Evolutionary conservation across 1,140 invertebrate species (phyloP), one percentile per base, ranked within the genome.

Genomic region (Drosophila orosa): DNA sequence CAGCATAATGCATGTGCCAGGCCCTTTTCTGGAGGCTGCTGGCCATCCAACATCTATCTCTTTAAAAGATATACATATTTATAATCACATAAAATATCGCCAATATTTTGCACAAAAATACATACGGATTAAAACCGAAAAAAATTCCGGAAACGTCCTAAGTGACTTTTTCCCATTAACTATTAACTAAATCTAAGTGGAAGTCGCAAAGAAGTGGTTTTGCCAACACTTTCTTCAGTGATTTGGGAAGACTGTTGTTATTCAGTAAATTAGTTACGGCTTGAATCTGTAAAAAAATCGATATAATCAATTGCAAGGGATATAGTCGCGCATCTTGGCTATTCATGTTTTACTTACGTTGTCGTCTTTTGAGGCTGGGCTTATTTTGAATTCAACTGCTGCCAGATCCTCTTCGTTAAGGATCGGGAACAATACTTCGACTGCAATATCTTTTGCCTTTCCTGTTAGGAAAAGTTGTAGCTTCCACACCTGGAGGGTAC

Each of bases 131-230:
- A 54, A 22, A 33, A 54, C 17, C 8, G 17, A 22, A 54, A 54
- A 33, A 15, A 54, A 54, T 5, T 54, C 13, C 13, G 50, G 50
- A 54, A 15, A 54, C 19, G 13, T 3, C 13, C n/a, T 33, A 3
- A 33, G 50, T 9, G 50, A 15, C 17, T 54, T 33, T 33, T 54
- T 54, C 3, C 50, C 50, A 54, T 22, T 54, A 5, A 54, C 17
- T n/a, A n/a, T n/a, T n/a, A n/a, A n/a, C n/a, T n/a, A n/a, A n/a
- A 22, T 54, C 50, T 22, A 54, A 9, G 19, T 33, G 33, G 0
- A 54, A 54, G 29, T 54, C 50, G 29, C 50, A 54, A 22, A 54
- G 15, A 54, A 54, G 7, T 10, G 4, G 8, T n/a, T 54, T 29
- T n/a, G 29, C 29, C 50, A 33, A 33, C 4, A 54, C 50, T 10